Evolutionary conservation across 2,888 invertebrate genomes (phyloP).

Genomic region (Aphodius granarius): DNA sequence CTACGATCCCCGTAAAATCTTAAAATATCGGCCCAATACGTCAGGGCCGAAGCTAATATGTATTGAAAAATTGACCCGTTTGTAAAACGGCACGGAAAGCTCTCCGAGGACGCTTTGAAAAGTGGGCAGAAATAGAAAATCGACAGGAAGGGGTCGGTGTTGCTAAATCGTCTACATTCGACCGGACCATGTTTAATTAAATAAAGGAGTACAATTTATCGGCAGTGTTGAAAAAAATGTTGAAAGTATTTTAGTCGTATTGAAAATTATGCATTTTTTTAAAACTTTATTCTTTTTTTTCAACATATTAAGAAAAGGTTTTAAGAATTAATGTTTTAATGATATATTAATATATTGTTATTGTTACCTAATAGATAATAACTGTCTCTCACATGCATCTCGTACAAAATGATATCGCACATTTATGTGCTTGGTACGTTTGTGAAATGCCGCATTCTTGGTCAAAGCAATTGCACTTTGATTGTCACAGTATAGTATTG

Average conservation of each 20-base stretch:
- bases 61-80: slow-evolving; percentile 21
- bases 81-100: slow-evolving; percentile 13
- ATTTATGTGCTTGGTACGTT: slow-evolving; percentile 3
- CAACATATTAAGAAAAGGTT: too few relatives aligned
- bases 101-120: background rate
- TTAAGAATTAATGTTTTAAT: too few relatives aligned
- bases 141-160: background rate
- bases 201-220: slow-evolving; percentile 27
- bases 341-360: too few relatives aligned
- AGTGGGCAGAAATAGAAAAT: background rate
- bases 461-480: background rate
- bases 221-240: slow-evolving; percentile 27
- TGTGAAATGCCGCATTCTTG: background rate
- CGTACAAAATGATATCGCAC: background rate
- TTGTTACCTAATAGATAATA: background rate
- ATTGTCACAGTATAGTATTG: background rate
- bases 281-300: too few relatives aligned
- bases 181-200: slow-evolving; percentile 22
- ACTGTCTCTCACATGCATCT: background rate
- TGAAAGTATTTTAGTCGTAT: slow-evolving; percentile 26
- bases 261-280: too few relatives aligned
- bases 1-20: slow-evolving; percentile 20
- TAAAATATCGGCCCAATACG: slow-evolving; percentile 22
- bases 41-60: slow-evolving; percentile 13
- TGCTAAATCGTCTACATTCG: background rate